Percentiles rank a stretch among this genome's conserved stretches.
Evolutionary conservation across 2,113 vertebrate species (phyloP).

Genomic region (Crotalus helleri): DNA sequence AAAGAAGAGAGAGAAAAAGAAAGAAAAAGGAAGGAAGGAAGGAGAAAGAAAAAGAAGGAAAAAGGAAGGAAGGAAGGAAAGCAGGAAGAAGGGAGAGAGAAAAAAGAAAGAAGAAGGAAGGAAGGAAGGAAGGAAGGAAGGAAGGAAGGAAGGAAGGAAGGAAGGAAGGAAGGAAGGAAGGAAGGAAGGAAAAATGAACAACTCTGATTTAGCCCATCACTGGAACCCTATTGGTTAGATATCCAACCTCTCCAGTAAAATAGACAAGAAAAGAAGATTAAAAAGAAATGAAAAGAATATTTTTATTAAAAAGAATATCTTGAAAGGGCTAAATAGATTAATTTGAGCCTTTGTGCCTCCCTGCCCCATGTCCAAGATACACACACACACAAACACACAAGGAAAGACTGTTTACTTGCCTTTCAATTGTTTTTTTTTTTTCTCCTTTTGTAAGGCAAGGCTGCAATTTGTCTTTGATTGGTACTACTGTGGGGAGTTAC

Average conservation of each 20-base stretch:
- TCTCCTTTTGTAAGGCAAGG: background rate
- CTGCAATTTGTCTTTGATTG: background rate
- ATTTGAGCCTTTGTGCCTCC: background rate
- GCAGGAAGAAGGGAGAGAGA: no score
- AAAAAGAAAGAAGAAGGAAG: fast-evolving
- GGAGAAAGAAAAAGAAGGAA: no score
- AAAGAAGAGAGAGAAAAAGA: no score
- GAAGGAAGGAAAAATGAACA: background rate
- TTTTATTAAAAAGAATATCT: background rate
- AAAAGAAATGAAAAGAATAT: background rate
- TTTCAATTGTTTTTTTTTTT: background rate
- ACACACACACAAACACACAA: background rate
- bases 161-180: no score
- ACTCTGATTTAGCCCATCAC: background rate
- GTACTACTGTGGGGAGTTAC: background rate
- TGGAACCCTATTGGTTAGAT: background rate
- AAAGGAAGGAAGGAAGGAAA: no score
- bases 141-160: no score
- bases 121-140: no score
- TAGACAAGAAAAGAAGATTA: background rate
- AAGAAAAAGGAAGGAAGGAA: no score
- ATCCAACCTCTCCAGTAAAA: background rate
- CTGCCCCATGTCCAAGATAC: background rate
- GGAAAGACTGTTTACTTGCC: background rate
- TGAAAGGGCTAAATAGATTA: background rate